Percentiles rank a stretch among this genome's conserved stretches.
These are phyloP conservation scores for Diacarnus erythraeanus DNA, from an alignment of 37 sponge, comb jelly and placozoan genomes.

Conservation along the genomic window DNA sequence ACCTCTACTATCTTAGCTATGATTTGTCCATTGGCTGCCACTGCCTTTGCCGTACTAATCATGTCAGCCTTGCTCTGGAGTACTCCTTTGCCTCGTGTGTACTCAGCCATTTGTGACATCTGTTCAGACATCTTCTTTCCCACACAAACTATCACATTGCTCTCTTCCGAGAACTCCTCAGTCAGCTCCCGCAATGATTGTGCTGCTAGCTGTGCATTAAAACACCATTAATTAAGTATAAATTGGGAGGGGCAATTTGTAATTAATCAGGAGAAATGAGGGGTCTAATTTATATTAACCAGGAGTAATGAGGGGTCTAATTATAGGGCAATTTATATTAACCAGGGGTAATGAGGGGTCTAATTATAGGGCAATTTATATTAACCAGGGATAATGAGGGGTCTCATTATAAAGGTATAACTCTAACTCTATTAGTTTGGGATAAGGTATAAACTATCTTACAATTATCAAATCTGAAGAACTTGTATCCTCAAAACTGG, in stretches of 20 bases:
- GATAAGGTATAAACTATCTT: not conserved
- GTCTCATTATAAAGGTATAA: too few relatives aligned
- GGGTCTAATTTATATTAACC: too few relatives aligned
- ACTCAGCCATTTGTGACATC: constrained; percentile 85
- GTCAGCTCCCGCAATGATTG: constrained; percentile 62
- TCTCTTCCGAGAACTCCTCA: constrained; percentile 72
- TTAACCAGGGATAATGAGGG: too few relatives aligned
- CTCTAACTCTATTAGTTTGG: not conserved
- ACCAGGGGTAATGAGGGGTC: not conserved
- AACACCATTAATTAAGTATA: not conserved
- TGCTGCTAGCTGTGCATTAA: constrained; percentile 59
- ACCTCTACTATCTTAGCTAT: constrained; percentile 66
- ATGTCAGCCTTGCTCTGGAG: constrained; percentile 75
- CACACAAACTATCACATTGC: constrained; percentile 65
- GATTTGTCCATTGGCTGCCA: constrained; percentile 61
- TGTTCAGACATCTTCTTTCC: constrained; percentile 88
- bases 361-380: too few relatives aligned
- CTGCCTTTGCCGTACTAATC: constrained; percentile 75
- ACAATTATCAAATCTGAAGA: constrained; percentile 61
- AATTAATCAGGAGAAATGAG: not conserved
- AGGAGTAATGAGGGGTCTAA: too few relatives aligned
- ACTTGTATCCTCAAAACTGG: not conserved
- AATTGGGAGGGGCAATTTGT: not conserved
- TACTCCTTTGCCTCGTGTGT: constrained; percentile 48
- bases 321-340: not conserved